A percentile compares a stretch with the other conserved stretches of the same genome.
Evolutionary conservation across 2,888 invertebrate genomes (phyloP).

Genomic region (Glomeris marginata): DNA sequence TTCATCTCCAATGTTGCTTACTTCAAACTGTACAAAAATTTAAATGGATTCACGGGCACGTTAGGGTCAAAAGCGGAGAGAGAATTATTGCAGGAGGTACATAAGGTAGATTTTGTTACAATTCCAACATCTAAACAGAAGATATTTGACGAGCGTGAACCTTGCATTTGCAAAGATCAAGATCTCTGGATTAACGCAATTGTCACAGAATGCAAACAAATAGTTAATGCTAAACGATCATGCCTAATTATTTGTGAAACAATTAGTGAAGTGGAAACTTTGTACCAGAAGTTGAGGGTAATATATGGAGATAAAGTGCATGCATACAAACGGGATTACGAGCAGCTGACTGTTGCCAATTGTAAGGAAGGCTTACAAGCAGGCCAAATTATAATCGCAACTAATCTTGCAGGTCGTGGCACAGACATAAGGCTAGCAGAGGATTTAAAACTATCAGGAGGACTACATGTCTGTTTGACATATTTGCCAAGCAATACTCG

Average conservation of each 20-base stretch:
- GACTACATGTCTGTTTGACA: constrained; percentile 29
- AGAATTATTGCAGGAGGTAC: constrained; percentile 22
- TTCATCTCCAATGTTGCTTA: constrained; percentile 30
- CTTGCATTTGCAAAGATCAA: background rate
- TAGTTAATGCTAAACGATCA: constrained; percentile 18
- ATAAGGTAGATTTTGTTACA: constrained; percentile 23
- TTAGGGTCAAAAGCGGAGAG: constrained; percentile 26
- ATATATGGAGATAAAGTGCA: constrained; percentile 12
- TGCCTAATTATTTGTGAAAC: constrained; percentile 24
- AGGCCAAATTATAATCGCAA: constrained; percentile 26
- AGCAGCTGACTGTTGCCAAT: constrained; percentile 9
- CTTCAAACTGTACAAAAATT: constrained; percentile 21
- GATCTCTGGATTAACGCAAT: background rate
- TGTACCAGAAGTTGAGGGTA: constrained; percentile 17
- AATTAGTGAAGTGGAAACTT: constrained; percentile 17
- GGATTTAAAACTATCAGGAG: constrained; percentile 22
- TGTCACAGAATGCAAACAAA: background rate
- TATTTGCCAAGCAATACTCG: constrained; percentile 29
- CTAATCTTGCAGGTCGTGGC: constrained; percentile 30
- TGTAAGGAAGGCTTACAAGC: constrained; percentile 14
- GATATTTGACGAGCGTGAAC: background rate
- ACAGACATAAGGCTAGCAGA: constrained; percentile 27
- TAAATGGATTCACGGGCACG: constrained; percentile 31
- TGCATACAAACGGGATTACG: constrained; percentile 15
- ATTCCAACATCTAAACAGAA: constrained; percentile 25